Evolutionary conservation across 2,888 invertebrate genomes (phyloP).

Genomic region (Octonoba sinensis): DNA sequence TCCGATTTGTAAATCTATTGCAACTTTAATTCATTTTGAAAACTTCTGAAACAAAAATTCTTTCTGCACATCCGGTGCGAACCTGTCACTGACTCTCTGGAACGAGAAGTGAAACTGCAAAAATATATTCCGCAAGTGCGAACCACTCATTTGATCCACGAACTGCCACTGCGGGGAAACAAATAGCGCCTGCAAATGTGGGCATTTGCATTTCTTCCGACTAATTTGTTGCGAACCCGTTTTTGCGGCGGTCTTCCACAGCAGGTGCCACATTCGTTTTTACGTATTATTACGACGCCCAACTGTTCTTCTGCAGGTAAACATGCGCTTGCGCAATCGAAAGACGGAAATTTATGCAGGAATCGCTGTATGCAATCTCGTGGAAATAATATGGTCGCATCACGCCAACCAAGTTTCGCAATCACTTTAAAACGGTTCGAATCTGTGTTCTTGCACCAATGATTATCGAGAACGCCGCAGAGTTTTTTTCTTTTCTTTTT

Average conservation of each 20-base stretch:
- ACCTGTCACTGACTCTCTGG: too few species aligned
- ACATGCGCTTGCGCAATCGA: conserved; percentile 39
- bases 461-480: conserved; percentile 33
- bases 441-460: conserved; percentile 33
- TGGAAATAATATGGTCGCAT: conserved; percentile 39
- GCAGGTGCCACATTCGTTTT: conserved; percentile 27
- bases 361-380: conserved; percentile 43
- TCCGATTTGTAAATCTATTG: too few species aligned
- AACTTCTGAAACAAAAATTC: too few species aligned
- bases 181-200: not conserved
- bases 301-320: conserved; percentile 38
- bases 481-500: not conserved
- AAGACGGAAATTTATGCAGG: conserved; percentile 49
- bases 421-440: conserved; percentile 34
- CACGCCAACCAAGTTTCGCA: conserved; percentile 51
- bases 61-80: too few species aligned
- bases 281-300: conserved; percentile 13
- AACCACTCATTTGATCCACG: too few species aligned
- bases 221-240: conserved; percentile 31
- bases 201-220: conserved; percentile 25
- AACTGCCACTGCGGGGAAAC: too few species aligned
- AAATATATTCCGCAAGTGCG: too few species aligned
- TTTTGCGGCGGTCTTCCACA: conserved; percentile 13
- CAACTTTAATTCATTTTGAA: too few species aligned
- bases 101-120: too few species aligned